Percentiles rank a stretch among this genome's conserved stretches.
Conservation (phyloP, 2,113 vertebrate genomes). For the Cheirogaleus medius region DNA sequence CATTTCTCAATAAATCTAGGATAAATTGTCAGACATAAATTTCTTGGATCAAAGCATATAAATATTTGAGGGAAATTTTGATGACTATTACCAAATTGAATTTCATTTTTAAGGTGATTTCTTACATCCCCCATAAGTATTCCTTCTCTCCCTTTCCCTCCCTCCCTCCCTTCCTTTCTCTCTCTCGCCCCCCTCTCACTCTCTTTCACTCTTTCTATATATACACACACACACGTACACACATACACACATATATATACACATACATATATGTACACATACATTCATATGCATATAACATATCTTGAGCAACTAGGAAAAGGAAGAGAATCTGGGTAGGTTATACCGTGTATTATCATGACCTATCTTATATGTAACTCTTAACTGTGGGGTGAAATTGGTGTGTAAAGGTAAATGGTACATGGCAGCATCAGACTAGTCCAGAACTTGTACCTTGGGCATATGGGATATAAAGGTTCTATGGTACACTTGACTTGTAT, state of each 20-base stretch:
- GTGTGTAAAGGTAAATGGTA: not conserved
- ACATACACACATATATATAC: too few species aligned
- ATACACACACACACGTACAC: not conserved
- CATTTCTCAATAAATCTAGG: not conserved
- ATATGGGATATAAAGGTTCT: not conserved
- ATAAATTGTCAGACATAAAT: not conserved
- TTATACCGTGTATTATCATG: not conserved
- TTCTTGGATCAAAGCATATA: not conserved
- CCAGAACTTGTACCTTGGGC: not conserved
- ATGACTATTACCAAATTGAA: not conserved
- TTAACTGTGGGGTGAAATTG: not conserved
- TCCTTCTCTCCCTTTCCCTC: too few species aligned
- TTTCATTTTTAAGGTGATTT: not conserved
- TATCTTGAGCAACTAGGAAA: not conserved
- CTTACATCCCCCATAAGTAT: not conserved
- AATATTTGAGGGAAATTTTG: not conserved
- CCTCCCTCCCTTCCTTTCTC: too few species aligned
- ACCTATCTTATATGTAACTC: not conserved
- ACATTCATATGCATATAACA: not conserved
- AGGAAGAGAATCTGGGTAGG: not conserved
- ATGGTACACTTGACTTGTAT: not conserved
- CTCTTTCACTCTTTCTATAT: not conserved
- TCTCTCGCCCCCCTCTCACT: too few species aligned
- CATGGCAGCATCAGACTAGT: not conserved
- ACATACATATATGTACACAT: not conserved